These are phyloP conservation scores for Okamejei kenojei DNA, from an alignment of 2,797 vertebrate genomes.

Conservation along the genomic window DNA sequence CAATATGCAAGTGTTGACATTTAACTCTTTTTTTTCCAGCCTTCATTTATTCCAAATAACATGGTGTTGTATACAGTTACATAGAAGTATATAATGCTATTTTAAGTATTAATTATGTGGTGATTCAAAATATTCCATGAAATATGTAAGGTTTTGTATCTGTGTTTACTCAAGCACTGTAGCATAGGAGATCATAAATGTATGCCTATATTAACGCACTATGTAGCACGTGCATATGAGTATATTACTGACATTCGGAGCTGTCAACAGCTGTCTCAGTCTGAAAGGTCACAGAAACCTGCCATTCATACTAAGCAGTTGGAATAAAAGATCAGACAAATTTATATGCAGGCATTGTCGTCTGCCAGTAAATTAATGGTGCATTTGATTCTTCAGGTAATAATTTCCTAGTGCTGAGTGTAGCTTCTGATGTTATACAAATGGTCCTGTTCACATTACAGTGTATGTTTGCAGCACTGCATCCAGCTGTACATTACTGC, in stretches of 20 bases:
- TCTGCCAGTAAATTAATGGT: background rate
- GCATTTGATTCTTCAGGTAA: background rate
- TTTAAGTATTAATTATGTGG: background rate
- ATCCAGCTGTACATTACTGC: background rate
- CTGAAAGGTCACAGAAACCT: constrained; percentile 29
- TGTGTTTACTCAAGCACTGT: background rate
- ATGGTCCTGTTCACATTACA: background rate
- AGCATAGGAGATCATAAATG: background rate
- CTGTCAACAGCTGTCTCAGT: constrained; percentile 25
- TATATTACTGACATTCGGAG: constrained; percentile 14
- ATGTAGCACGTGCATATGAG: background rate
- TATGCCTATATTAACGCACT: background rate
- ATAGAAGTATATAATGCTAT: background rate
- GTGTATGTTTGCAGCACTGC: background rate
- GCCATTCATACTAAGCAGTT: constrained; percentile 28
- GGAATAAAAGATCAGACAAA: constrained; percentile 25
- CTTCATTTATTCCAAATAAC: background rate
- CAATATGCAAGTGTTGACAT: constrained; percentile 75
- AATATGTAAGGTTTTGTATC: background rate
- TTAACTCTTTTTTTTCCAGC: constrained; percentile 59
- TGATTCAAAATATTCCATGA: constrained; percentile 6
- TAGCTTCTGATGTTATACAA: background rate
- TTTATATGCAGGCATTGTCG: constrained; percentile 15
- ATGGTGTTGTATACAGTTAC: background rate
- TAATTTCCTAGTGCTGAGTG: background rate